Percentiles rank a stretch among this genome's conserved stretches.
phyloP scores from a whole-genome alignment of 1,140 invertebrate species.

The Atta cephalotes region DNA sequence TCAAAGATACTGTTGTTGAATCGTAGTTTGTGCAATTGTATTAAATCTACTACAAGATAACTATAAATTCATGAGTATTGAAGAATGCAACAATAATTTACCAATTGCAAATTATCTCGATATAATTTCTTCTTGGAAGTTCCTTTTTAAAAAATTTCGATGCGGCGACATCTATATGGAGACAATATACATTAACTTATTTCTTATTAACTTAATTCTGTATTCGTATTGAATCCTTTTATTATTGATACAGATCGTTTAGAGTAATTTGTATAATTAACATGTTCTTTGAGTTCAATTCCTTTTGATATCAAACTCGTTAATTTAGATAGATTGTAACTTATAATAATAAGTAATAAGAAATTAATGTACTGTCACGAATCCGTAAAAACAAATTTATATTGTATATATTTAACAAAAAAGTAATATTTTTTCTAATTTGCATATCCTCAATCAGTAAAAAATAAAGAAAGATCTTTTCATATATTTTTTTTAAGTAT shows the following conservation, averaged over 20 bases:
- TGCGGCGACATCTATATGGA: not conserved
- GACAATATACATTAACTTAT: constrained; percentile 1
- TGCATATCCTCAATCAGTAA: too few relatives aligned
- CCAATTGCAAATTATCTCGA: not conserved
- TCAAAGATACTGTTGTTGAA: constrained; percentile 24
- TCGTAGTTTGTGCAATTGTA: constrained; percentile 70
- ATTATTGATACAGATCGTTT: not conserved
- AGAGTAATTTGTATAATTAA: constrained; percentile 14
- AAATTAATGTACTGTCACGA: too few relatives aligned
- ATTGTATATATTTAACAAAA: too few relatives aligned
- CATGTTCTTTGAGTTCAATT: too few relatives aligned
- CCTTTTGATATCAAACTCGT: too few relatives aligned
- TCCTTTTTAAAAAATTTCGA: not conserved
- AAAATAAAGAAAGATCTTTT: too few relatives aligned
- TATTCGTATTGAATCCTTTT: not conserved
- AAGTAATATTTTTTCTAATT: too few relatives aligned
- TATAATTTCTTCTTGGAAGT: constrained; percentile 12
- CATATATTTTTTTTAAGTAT: too few relatives aligned
- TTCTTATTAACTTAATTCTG: not conserved
- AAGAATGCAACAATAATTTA: not conserved
- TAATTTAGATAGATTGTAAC: too few relatives aligned
- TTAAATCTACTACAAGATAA: constrained; percentile 69
- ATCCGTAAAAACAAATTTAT: too few relatives aligned
- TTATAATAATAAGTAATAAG: too few relatives aligned
- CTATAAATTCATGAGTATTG: constrained; percentile 63